These are phyloP conservation scores for Pampusana beccarii DNA, from an alignment of 2,113 vertebrate genomes.

Conservation along the genomic window DNA sequence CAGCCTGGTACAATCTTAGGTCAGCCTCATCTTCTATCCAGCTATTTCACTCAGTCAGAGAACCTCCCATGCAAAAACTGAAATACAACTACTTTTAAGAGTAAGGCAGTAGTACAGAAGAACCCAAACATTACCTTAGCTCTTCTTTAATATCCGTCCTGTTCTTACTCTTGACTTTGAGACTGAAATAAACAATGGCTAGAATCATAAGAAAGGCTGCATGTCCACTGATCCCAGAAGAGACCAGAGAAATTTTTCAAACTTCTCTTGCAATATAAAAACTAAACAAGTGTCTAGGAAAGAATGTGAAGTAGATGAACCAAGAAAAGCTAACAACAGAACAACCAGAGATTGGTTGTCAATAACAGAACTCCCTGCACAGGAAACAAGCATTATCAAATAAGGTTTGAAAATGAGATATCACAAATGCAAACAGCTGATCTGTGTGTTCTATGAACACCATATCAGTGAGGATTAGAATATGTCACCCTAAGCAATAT, in stretches of 20 bases:
- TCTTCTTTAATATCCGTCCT: background rate
- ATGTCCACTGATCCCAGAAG: background rate
- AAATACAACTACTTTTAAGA: background rate
- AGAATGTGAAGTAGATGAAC: rapidly evolving
- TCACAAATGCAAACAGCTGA: background rate
- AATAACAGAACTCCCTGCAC: background rate
- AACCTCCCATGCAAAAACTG: background rate
- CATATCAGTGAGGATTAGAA: background rate
- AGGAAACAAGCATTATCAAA: background rate
- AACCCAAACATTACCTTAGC: background rate
- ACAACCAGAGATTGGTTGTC: background rate
- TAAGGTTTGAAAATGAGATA: background rate
- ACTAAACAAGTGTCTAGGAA: background rate
- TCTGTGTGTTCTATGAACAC: background rate
- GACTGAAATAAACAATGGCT: rapidly evolving
- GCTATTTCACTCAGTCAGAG: background rate
- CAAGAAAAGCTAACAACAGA: background rate
- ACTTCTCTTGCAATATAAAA: background rate
- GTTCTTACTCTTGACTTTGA: background rate
- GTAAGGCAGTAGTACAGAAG: background rate
- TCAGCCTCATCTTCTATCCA: background rate
- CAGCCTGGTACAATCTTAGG: background rate
- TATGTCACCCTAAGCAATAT: background rate
- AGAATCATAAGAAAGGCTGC: background rate
- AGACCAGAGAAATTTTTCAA: background rate